Evolutionary conservation across 2,888 invertebrate genomes (phyloP).

Genomic region (Gisinianus flammeolus): DNA sequence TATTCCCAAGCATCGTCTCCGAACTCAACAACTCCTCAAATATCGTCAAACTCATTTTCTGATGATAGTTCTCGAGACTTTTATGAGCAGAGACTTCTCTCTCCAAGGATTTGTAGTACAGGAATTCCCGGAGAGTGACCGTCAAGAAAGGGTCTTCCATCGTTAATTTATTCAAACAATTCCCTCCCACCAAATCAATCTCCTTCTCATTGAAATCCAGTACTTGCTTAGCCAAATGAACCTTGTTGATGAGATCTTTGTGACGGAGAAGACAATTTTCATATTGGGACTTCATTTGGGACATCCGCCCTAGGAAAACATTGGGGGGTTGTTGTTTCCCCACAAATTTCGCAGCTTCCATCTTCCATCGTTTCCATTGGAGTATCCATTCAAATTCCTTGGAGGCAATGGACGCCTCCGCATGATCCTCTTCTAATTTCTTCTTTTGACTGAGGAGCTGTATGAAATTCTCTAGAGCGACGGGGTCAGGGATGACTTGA

Average conservation of each 20-base stretch:
- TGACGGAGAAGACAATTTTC: constrained; percentile 2
- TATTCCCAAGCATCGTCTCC: constrained; percentile 31
- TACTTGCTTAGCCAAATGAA: constrained; percentile 20
- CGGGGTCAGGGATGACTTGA: constrained; percentile 30
- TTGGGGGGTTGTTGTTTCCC: neutral
- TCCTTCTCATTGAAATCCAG: constrained; percentile 35
- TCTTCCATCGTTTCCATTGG: constrained; percentile 37
- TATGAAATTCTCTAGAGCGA: constrained; percentile 41
- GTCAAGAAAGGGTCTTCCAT: constrained; percentile 44
- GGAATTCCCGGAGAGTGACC: constrained; percentile 40
- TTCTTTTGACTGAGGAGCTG: constrained; percentile 40
- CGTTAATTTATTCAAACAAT: constrained; percentile 22
- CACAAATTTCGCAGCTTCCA: constrained; percentile 29
- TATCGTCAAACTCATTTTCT: constrained; percentile 32
- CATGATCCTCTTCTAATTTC: constrained; percentile 41
- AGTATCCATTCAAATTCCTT: constrained; percentile 36
- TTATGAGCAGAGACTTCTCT: constrained; percentile 38
- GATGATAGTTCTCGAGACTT: constrained; percentile 40
- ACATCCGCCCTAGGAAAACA: neutral
- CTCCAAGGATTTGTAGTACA: constrained; percentile 41
- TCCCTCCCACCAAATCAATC: constrained; percentile 28
- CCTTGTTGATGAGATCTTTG: constrained; percentile 6
- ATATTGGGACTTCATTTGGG: constrained; percentile 24
- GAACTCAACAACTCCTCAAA: constrained; percentile 32
- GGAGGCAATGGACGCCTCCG: constrained; percentile 23